Evolutionary conservation across 2,113 vertebrate species (phyloP).

Genomic region (Brachionichthys hirsutus): DNA sequence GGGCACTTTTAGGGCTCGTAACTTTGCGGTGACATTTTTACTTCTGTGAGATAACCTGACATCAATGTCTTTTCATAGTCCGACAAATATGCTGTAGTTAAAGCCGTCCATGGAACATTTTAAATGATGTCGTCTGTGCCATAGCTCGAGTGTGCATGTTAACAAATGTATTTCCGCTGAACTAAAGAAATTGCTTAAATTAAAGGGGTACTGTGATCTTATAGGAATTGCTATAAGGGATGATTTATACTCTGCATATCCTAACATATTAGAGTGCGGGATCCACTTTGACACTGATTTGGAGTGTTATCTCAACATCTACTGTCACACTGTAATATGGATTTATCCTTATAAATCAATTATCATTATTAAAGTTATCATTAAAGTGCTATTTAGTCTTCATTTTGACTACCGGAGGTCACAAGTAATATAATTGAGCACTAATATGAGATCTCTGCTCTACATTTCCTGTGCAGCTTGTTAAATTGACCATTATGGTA

Average conservation of each 20-base stretch:
- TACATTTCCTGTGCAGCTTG: constrained; percentile 20
- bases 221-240: too few species aligned
- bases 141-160: background rate
- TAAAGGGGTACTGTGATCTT: too few species aligned
- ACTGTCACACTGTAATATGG: constrained; percentile 8
- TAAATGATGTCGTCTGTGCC: constrained; percentile 23
- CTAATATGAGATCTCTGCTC: constrained; percentile 24
- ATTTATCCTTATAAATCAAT: constrained; percentile 30
- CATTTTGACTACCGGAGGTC: constrained; percentile 17
- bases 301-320: constrained; percentile 6
- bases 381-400: constrained; percentile 21
- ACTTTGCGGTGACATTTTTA: background rate
- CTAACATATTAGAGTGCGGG: background rate
- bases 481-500: constrained; percentile 53
- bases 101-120: too few species aligned
- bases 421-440: constrained; percentile 28
- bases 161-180: too few species aligned
- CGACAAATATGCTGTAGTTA: constrained; percentile 21
- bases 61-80: constrained; percentile 29
- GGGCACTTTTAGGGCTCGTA: constrained; percentile 19
- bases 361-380: constrained; percentile 2
- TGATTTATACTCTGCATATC: too few species aligned
- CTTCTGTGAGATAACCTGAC: constrained; percentile 8
- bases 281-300: background rate
- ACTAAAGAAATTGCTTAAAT: too few species aligned